Evolutionary conservation across 2,797 vertebrate species (phyloP).

Genomic region (Takifugu rubripes): DNA sequence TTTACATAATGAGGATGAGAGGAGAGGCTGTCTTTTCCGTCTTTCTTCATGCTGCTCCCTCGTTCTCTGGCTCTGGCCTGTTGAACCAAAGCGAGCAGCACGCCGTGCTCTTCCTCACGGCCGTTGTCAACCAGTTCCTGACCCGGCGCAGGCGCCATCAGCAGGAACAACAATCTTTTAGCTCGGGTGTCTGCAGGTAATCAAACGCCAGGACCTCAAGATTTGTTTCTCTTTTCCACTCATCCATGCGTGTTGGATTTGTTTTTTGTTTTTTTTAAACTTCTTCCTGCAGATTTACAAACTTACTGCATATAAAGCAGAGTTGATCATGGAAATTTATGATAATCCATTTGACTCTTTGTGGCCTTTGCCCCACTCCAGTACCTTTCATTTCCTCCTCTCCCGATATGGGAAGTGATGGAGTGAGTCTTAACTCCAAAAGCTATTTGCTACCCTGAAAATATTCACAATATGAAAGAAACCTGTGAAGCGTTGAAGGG

Average conservation of each 20-base stretch:
- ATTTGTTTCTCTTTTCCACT: conserved; percentile 9
- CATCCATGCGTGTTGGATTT: not conserved
- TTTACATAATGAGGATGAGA: conserved; percentile 82
- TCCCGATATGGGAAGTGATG: conserved; percentile 51
- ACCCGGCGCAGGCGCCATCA: conserved; percentile 4
- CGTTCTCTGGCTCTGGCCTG: conserved; percentile 58
- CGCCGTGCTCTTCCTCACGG: conserved; percentile 27
- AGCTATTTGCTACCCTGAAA: conserved; percentile 37
- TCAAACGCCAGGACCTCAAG: not conserved
- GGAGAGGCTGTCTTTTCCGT: conserved; percentile 58
- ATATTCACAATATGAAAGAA: conserved; percentile 42
- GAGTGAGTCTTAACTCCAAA: conserved; percentile 37
- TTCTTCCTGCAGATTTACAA: conserved; percentile 20
- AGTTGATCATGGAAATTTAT: conserved; percentile 72
- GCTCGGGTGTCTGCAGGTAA: conserved; percentile 6
- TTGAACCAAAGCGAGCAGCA: conserved; percentile 53
- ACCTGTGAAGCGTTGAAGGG: conserved; percentile 33
- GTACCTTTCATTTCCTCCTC: conserved; percentile 54
- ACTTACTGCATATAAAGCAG: conserved; percentile 18
- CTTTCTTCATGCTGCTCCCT: conserved; percentile 38
- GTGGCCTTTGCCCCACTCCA: conserved; percentile 49
- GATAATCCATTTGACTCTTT: conserved; percentile 62
- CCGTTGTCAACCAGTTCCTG: conserved; percentile 32
- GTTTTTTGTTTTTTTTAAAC: conserved; percentile 2
- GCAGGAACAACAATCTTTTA: not conserved